Conservation (phyloP, 2,888 invertebrate species). For the Tetragnatha montana region DNA sequence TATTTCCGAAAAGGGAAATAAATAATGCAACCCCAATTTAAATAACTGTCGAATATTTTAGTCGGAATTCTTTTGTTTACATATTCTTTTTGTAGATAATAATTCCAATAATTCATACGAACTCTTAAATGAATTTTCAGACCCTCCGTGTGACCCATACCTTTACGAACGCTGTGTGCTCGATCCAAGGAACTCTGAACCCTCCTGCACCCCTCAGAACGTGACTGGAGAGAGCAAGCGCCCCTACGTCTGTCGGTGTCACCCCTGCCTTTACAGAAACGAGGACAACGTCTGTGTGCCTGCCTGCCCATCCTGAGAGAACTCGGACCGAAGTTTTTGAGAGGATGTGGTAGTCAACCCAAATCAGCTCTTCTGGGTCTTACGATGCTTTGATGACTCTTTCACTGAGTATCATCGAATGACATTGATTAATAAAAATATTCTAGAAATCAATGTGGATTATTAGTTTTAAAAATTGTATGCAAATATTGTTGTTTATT, state of each 20-base stretch:
- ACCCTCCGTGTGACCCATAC: conserved; percentile 35
- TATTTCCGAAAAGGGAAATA: too few species aligned
- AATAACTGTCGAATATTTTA: too few species aligned
- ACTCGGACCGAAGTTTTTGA: too few species aligned
- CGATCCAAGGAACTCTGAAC: conserved; percentile 20
- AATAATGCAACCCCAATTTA: too few species aligned
- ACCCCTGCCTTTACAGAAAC: conserved; percentile 44
- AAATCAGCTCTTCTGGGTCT: too few species aligned
- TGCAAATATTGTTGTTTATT: too few species aligned
- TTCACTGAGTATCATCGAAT: too few species aligned
- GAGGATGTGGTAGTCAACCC: too few species aligned
- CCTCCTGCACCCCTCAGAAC: conserved; percentile 23
- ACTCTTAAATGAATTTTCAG: not conserved
- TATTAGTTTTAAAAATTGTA: too few species aligned
- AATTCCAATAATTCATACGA: not conserved
- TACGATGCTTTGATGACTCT: too few species aligned
- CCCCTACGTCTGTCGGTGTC: conserved; percentile 45
- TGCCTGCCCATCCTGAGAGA: conserved; percentile 18
- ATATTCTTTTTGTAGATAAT: not conserved
- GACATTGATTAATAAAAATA: too few species aligned
- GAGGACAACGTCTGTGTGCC: conserved; percentile 25
- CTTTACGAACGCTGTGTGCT: conserved; percentile 52
- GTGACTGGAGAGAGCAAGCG: conserved; percentile 3
- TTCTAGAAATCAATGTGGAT: too few species aligned
- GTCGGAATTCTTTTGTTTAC: not conserved